A percentile compares a stretch with the other conserved stretches of the same genome.
phyloP scores from a whole-genome alignment of 2,888 invertebrate species.

The Microctonus hyperodae region DNA sequence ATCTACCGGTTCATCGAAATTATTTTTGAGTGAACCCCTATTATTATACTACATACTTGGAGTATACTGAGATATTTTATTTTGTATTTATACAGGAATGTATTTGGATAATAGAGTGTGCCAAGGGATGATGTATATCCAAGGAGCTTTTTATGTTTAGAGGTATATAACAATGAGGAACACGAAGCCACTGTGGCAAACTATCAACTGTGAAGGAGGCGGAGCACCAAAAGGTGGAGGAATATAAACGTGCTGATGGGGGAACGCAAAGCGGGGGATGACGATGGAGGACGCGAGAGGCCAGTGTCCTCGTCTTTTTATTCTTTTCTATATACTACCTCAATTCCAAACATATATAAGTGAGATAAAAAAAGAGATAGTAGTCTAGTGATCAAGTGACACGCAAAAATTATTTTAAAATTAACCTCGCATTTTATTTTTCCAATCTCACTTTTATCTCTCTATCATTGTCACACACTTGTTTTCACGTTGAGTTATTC shows the following conservation, averaged over 20 bases:
- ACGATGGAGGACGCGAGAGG: constrained; percentile 23
- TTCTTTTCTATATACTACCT: not conserved
- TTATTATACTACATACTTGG: too few relatives aligned
- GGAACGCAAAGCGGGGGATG: constrained; percentile 12
- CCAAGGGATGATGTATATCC: not conserved
- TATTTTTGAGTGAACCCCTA: not conserved
- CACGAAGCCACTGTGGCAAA: not conserved
- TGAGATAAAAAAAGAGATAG: not conserved
- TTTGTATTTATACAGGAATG: too few relatives aligned
- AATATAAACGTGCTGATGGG: not conserved
- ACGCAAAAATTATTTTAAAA: constrained; percentile 4
- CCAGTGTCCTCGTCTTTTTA: constrained; percentile 17
- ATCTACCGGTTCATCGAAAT: constrained; percentile 6
- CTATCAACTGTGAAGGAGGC: not conserved
- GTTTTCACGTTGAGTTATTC: constrained; percentile 9
- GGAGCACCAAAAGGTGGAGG: not conserved
- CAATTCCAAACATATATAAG: not conserved
- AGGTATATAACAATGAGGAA: not conserved
- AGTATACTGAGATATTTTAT: too few relatives aligned
- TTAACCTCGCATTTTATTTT: constrained; percentile 5
- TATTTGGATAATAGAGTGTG: too few relatives aligned
- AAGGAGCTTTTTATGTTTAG: not conserved
- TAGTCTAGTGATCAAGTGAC: not conserved
- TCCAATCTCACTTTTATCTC: constrained; percentile 7
- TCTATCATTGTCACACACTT: constrained; percentile 1